phyloP scores from a whole-genome alignment of 1,140 invertebrate species.

The Himalopsyche phryganea region DNA sequence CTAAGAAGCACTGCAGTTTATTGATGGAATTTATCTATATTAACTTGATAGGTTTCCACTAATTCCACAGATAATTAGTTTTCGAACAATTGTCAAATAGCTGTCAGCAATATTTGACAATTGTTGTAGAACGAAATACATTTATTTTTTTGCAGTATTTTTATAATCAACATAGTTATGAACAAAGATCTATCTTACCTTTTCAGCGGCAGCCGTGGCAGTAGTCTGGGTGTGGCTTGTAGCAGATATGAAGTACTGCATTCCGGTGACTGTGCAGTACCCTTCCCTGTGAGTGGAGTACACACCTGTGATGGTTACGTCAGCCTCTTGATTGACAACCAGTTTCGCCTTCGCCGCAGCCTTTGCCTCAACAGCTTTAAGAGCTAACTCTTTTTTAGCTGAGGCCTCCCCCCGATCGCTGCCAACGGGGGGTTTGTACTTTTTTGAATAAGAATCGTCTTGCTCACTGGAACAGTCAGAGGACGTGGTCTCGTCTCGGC shows the following conservation, averaged over 20 bases:
- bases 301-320: slow-evolving; percentile 81
- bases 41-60: too few species aligned
- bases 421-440: slow-evolving; percentile 16
- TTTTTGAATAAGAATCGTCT: slow-evolving; percentile 41
- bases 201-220: slow-evolving; percentile 68
- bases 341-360: slow-evolving; percentile 60
- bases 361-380: slow-evolving; percentile 51
- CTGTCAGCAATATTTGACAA: too few species aligned
- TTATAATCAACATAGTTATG: too few species aligned
- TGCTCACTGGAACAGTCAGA: slow-evolving; percentile 54
- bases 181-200: too few species aligned
- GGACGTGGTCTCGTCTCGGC: slow-evolving; percentile 52
- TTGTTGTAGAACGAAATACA: too few species aligned
- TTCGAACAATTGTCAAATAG: too few species aligned
- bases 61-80: too few species aligned
- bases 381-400: slow-evolving; percentile 42
- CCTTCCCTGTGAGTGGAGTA: slow-evolving; percentile 73
- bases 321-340: slow-evolving; percentile 78
- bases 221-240: slow-evolving; percentile 76
- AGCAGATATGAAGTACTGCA: slow-evolving; percentile 77
- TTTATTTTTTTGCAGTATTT: too few species aligned
- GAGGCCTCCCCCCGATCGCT: slow-evolving; percentile 15
- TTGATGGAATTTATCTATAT: too few species aligned
- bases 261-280: slow-evolving; percentile 75
- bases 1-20: too few species aligned